Evolutionary conservation across 2,113 vertebrate genomes (phyloP).

Genomic region (Scortum barcoo): DNA sequence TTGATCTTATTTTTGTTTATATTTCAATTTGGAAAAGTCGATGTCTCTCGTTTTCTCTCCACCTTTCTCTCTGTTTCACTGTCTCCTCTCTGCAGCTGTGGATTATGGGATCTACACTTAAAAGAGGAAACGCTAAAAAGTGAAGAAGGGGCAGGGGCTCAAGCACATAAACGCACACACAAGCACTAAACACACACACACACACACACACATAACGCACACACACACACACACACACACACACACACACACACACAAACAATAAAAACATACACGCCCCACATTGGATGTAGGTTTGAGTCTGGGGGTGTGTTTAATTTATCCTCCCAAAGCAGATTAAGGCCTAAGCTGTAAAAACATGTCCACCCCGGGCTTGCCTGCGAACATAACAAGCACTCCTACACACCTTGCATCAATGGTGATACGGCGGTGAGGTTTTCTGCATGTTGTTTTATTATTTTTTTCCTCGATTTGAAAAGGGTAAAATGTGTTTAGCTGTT

Average conservation of each 20-base stretch:
- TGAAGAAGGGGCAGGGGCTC: not conserved
- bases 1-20: no score
- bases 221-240: not conserved
- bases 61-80: not conserved
- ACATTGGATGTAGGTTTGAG: slow-evolving; percentile 9
- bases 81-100: slow-evolving; percentile 28
- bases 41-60: not conserved
- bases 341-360: slow-evolving; percentile 45
- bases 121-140: slow-evolving; percentile 22
- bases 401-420: slow-evolving; percentile 21
- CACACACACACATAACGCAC: not conserved
- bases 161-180: not conserved
- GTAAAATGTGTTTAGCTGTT: not conserved
- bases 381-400: slow-evolving; percentile 44
- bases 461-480: not conserved
- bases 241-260: not conserved
- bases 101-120: slow-evolving; percentile 42
- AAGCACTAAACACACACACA: not conserved
- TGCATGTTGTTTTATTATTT: no score
- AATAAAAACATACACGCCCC: not conserved
- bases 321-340: slow-evolving; percentile 46
- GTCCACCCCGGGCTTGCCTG: slow-evolving; percentile 24
- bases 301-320: slow-evolving; percentile 46
- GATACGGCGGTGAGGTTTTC: not conserved
- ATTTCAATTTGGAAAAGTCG: slow-evolving; percentile 3